Evolutionary conservation across 2,888 invertebrate species (phyloP).

Genomic region (Eugnorisma glareosa): DNA sequence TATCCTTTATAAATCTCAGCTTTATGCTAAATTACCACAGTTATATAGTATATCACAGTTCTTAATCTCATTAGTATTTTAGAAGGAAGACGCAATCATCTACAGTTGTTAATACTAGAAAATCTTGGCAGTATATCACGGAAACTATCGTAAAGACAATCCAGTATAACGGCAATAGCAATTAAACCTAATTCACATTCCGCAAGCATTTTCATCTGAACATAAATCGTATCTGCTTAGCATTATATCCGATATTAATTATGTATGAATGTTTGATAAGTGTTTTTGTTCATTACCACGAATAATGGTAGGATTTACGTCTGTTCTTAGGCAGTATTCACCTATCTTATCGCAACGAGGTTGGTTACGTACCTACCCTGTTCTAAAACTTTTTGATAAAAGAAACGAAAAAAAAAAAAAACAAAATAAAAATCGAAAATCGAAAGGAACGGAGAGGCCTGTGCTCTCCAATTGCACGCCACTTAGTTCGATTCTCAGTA

Average conservation of each 20-base stretch:
- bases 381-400: neutral
- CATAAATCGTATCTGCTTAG: conserved; percentile 39
- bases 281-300: conserved; percentile 17
- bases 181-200: conserved; percentile 51
- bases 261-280: conserved; percentile 32
- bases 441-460: no score
- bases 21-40: neutral
- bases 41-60: neutral
- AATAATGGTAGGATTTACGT: neutral
- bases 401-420: no score
- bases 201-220: conserved; percentile 29
- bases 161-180: conserved; percentile 23
- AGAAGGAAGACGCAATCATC: neutral
- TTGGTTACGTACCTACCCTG: no score
- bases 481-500: neutral
- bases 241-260: conserved; percentile 41
- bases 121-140: conserved; percentile 10
- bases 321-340: neutral
- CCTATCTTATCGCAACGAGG: rapidly evolving
- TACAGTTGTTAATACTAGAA: conserved; percentile 7
- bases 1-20: neutral
- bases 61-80: neutral
- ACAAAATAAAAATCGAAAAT: no score
- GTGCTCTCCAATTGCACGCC: neutral
- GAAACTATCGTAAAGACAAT: conserved; percentile 12